A percentile compares a stretch with the other conserved stretches of the same genome.
Conservation (phyloP, 2,888 invertebrate genomes). For the Cheilosia scutellata region DNA sequence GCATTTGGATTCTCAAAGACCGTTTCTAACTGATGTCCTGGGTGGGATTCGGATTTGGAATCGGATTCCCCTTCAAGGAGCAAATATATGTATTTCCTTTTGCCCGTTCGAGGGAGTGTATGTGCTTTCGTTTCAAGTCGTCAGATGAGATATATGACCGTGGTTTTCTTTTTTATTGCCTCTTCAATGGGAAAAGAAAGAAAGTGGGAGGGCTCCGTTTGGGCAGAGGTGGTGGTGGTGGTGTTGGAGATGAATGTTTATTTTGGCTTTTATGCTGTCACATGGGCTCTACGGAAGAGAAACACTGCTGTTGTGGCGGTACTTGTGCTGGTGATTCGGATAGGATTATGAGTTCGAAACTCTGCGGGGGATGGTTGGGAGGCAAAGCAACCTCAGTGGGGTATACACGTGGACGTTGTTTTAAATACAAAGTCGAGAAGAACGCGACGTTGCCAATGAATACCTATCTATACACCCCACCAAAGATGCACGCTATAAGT, state of each 20-base stretch:
- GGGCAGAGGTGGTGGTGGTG: not conserved
- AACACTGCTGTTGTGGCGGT: slow-evolving; percentile 27
- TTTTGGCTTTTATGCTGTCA: slow-evolving; percentile 48
- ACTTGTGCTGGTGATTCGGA: slow-evolving; percentile 25
- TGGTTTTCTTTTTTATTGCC: slow-evolving; percentile 75
- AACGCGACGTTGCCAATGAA: too few relatives aligned
- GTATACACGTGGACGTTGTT: too few relatives aligned
- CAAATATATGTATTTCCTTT: slow-evolving; percentile 40
- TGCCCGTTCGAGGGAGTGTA: slow-evolving; percentile 26
- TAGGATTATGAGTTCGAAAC: slow-evolving; percentile 55
- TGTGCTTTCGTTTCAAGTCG: slow-evolving; percentile 44
- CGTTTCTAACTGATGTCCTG: slow-evolving; percentile 49
- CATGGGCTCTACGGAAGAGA: slow-evolving; percentile 45
- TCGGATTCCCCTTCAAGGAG: slow-evolving; percentile 44
- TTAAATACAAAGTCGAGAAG: too few relatives aligned
- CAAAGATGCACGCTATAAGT: too few relatives aligned
- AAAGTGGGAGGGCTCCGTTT: slow-evolving; percentile 44
- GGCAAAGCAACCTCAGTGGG: too few relatives aligned
- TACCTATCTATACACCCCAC: too few relatives aligned
- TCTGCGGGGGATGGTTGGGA: slow-evolving; percentile 40
- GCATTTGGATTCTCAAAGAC: slow-evolving; percentile 58
- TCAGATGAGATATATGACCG: slow-evolving; percentile 74
- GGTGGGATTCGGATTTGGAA: slow-evolving; percentile 26
- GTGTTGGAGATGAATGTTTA: slow-evolving; percentile 46
- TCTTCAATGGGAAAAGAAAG: slow-evolving; percentile 45